Percentiles rank a stretch among this genome's conserved stretches.
Conservation (phyloP, 2,113 vertebrate genomes). For the Anhinga anhinga region DNA sequence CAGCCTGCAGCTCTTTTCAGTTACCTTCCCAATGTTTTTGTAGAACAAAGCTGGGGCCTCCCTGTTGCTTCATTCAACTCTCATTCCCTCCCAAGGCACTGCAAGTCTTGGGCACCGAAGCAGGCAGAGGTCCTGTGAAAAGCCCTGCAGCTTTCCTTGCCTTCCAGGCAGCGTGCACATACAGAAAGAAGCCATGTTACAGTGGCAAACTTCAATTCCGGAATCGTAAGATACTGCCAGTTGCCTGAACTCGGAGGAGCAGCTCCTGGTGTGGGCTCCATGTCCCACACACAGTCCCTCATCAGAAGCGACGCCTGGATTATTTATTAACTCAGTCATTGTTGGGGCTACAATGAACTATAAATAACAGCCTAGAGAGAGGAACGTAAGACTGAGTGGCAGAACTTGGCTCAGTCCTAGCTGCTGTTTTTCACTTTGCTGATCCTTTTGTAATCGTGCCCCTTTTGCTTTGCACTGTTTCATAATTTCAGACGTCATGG, state of each 20-base stretch:
- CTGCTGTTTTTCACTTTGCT: not conserved
- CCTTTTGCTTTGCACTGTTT: not conserved
- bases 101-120: not conserved
- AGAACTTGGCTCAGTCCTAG: not conserved
- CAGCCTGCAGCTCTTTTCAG: not conserved
- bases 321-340: not conserved
- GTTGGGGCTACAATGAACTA: not conserved
- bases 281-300: not conserved
- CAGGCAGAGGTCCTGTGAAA: not conserved
- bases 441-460: not conserved
- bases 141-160: not conserved
- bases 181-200: accelerated
- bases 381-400: not conserved
- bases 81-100: not conserved
- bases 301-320: not conserved
- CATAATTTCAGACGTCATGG: accelerated
- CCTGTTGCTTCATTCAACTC: too few species aligned
- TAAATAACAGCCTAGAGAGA: not conserved
- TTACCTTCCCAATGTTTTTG: accelerated
- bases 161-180: not conserved
- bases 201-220: not conserved
- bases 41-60: not conserved
- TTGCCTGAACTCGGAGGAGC: not conserved
- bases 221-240: accelerated
- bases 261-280: not conserved